Conservation (phyloP, 2,888 invertebrate species). For the Synanthedon andrenaeformis region DNA sequence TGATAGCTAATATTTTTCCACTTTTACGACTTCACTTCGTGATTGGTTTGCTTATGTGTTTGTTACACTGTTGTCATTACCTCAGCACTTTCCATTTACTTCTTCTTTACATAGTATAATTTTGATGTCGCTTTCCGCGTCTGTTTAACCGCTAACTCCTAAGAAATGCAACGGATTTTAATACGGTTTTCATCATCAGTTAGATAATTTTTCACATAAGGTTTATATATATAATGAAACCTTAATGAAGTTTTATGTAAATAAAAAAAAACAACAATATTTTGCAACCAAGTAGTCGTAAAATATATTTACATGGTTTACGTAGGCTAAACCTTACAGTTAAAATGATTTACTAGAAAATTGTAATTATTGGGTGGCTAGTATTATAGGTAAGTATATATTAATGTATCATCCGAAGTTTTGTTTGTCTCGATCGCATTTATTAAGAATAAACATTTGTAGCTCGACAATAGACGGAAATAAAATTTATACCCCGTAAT, state of each 20-base stretch:
- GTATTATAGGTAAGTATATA: background rate
- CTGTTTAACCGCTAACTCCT: no score
- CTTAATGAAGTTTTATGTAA: no score
- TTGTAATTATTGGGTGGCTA: no score
- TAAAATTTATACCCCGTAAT: constrained; percentile 65
- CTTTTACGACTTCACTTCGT: constrained; percentile 46
- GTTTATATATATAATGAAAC: no score
- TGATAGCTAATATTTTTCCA: constrained; percentile 48
- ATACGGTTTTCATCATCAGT: no score
- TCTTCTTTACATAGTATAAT: background rate
- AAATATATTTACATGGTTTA: no score
- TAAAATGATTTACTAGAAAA: no score
- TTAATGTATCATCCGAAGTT: background rate
- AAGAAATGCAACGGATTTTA: no score
- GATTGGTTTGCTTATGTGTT: constrained; percentile 26
- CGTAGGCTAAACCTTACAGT: no score
- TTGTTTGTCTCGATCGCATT: constrained; percentile 20
- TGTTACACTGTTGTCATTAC: constrained; percentile 1
- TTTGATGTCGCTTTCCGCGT: background rate
- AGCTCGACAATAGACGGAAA: constrained; percentile 53
- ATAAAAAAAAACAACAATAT: no score
- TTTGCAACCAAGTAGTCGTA: no score
- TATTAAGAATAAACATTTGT: constrained; percentile 51
- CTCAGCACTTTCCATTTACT: background rate
- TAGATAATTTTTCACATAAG: no score